A percentile compares a stretch with the other conserved stretches of the same genome.
Evolutionary conservation across 2,113 vertebrate species (phyloP).

Genomic region (Cavia aperea): DNA sequence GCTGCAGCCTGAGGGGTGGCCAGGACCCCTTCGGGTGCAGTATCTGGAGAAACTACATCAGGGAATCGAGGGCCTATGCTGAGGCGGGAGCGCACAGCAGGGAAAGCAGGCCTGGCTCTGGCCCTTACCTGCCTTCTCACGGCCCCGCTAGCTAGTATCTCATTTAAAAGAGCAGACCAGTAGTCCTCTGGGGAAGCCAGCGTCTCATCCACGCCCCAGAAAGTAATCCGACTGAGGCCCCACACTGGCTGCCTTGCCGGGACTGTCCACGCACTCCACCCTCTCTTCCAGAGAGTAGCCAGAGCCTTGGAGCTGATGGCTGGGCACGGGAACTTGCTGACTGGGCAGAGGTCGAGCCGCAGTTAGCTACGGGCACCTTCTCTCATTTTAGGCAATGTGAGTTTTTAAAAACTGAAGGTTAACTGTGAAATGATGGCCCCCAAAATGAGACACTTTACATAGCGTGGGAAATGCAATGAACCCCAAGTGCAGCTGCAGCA

Average conservation of each 20-base stretch:
- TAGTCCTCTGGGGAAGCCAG: neutral
- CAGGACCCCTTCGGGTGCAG: neutral
- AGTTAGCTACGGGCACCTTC: neutral
- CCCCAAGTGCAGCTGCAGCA: neutral
- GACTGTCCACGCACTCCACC: accelerated
- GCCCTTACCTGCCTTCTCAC: accelerated
- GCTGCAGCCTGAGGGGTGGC: neutral
- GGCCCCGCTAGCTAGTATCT: accelerated
- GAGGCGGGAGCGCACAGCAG: neutral
- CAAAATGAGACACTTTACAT: neutral
- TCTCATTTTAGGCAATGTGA: neutral
- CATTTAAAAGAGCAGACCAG: neutral
- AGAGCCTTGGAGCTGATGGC: no score
- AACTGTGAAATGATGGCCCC: neutral
- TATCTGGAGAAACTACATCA: neutral
- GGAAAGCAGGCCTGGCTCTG: accelerated
- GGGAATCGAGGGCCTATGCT: no score
- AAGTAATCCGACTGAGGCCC: neutral
- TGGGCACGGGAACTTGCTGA: neutral
- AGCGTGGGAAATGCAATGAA: neutral
- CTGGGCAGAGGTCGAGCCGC: accelerated
- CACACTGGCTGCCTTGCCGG: neutral
- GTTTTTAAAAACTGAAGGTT: neutral
- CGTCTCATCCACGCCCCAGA: neutral
- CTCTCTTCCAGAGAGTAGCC: neutral